Percentiles rank a stretch among this genome's conserved stretches.
These are phyloP conservation scores for Eupithecia subumbrata DNA, from an alignment of 2,888 invertebrate species.

Conservation along the genomic window DNA sequence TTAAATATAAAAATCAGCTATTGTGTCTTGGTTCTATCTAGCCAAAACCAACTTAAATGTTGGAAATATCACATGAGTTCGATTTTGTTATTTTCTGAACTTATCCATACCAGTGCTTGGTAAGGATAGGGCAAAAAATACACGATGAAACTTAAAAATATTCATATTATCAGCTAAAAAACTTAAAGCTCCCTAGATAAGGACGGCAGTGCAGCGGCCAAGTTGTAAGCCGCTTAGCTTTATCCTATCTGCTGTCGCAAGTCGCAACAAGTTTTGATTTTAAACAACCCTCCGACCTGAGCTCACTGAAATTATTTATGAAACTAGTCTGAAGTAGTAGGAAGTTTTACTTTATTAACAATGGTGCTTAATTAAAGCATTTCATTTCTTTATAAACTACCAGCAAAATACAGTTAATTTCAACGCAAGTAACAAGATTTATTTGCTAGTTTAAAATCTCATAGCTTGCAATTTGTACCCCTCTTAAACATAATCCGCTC, in stretches of 20 bases:
- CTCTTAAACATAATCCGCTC: too few species aligned
- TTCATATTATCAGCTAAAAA: conserved; percentile 29
- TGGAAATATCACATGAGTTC: neutral
- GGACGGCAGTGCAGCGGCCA: conserved; percentile 45
- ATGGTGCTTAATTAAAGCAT: conserved; percentile 1
- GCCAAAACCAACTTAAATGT: neutral
- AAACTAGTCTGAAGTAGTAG: conserved; percentile 1
- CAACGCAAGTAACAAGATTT: neutral
- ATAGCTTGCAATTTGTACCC: neutral
- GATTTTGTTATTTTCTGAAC: neutral
- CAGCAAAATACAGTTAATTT: neutral
- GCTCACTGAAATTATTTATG: neutral
- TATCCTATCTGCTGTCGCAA: conserved; percentile 52
- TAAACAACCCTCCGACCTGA: conserved; percentile 42
- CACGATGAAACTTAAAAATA: conserved; percentile 15
- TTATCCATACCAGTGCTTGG: neutral
- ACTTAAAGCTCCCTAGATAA: conserved; percentile 25
- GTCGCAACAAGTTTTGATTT: conserved; percentile 56
- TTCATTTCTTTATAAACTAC: neutral
- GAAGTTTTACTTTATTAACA: conserved; percentile 2
- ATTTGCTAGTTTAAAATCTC: neutral
- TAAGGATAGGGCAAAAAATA: neutral
- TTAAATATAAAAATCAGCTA: neutral
- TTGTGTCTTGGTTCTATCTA: neutral
- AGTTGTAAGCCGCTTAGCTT: conserved; percentile 60